These are phyloP conservation scores for Temnothorax ravouxi DNA, from an alignment of 2,888 invertebrate genomes.

Conservation along the genomic window DNA sequence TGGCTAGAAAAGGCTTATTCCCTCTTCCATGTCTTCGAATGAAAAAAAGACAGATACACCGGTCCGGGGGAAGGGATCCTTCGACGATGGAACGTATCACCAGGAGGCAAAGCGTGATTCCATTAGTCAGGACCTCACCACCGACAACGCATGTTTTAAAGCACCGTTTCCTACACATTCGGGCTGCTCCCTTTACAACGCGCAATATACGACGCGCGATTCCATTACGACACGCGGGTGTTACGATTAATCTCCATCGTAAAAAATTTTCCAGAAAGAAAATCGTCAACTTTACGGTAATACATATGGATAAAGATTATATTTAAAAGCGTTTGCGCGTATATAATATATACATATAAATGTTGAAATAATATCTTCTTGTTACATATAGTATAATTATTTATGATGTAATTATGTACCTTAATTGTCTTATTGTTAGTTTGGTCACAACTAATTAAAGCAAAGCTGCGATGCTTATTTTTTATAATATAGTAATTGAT, in stretches of 20 bases:
- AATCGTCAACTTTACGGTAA: neutral
- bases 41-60: constrained; percentile 53
- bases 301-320: neutral
- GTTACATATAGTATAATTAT: neutral
- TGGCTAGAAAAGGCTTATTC: constrained; percentile 65
- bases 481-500: neutral
- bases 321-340: neutral
- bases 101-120: constrained; percentile 82
- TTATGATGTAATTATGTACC: neutral
- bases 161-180: constrained; percentile 75
- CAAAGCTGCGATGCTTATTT: neutral
- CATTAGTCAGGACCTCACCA: constrained; percentile 83
- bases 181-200: constrained; percentile 43
- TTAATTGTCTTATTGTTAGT: neutral
- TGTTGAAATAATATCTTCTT: neutral
- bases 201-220: neutral
- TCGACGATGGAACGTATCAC: constrained; percentile 77
- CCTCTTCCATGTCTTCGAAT: constrained; percentile 17
- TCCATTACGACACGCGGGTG: constrained; percentile 11
- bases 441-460: neutral
- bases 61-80: constrained; percentile 26
- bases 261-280: neutral
- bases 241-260: constrained; percentile 27
- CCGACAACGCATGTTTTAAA: constrained; percentile 74
- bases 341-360: neutral